Base-by-base conservation (phyloP, 1,140 invertebrate genomes). In the Muscidifurax raptorellus region DNA sequence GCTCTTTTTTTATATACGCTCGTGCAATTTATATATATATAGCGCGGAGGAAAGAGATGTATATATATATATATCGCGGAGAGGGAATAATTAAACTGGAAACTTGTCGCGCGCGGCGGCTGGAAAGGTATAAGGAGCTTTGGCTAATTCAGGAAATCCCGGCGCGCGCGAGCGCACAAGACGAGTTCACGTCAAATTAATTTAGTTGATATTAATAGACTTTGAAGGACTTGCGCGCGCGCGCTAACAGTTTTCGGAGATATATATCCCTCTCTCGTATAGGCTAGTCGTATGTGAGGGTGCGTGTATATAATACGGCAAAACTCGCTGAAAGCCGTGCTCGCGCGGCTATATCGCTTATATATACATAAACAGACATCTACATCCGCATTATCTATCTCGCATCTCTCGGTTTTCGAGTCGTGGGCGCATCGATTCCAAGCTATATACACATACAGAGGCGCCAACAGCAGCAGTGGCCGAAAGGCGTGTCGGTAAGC, bases 401-500 rank as follows among this genome's bases (percentile, higher is more conserved):
- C 10, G 15, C 15, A 10, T 30, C 66, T 59, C 69, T 64, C 36
- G 4, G 32, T 76, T 82, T 74, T 66, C 1, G 28, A 30, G 27
- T 30, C 28, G 25, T 1, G 36, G 1, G 64, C 52, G 64, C 75
- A 83, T 83, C 74, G 74, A 83, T 83, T 77, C 32, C 22, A 78
- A 10, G 67, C n/a, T 27, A 7, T 28, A 9, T 18, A 18, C 52
- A 59, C 18, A n/a, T 1, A 1, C 52, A 59, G 6, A 88, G 88
- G 90, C 90, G 36, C 36, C 72, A 89, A 87, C 89, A 90, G 89
- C 89, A 86, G 83, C 66, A 66, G 76, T 71, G 72, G 69, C 85
- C 88, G 88, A 88, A 90, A 90, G 91, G 89, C 90, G 91, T 92
- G 91, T 90, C 91, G 89, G 91, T 92, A 91, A 92, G 90, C 90